Evolutionary conservation across 2,888 invertebrate species (phyloP), one percentile per base, ranked within the genome.

Genomic region (Amphipoea lucens): DNA sequence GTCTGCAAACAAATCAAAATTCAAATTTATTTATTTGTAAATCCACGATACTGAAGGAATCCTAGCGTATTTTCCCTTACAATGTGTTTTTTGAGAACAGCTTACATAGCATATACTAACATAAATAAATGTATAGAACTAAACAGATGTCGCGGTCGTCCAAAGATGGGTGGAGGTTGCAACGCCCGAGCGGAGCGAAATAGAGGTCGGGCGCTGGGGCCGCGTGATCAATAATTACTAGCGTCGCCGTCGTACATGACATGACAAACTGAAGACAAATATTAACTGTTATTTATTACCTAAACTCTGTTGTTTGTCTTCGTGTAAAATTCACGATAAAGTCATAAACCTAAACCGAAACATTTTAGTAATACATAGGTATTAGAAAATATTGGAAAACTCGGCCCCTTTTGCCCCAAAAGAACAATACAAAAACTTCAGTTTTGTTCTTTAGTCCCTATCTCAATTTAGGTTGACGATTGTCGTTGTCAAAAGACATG

Each of bases 161-260:
- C 65, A 23, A 72, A 81, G 57, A 81, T 85, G 60, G 82, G 45
- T 82, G 83, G 77, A 83, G 83, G 86, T 82, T 86, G 86, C 29
- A 82, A 82, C 82, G 74, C 66, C 63, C 77, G 70, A 84, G 51
- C 83, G 83, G 40, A 83, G 60, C 74, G 57, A 71, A 76, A 82
- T 72, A 70, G 69, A 86, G 83, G 78, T 84, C 83, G 45, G 12
- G 14, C 57, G 23, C n/a, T 68, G 23, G 23, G 42, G 29, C 60
- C 84, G 74, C 74, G 60, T 82, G 85, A 82, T 74, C 82, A 72
- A 80, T 84, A 78, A 62, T 81, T 71, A 48, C 4, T 40, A 40
- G 40, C 40, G 40, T 40, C 40, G 40, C 29, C 40, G 20, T 72
- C 68, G n/a, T 45, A 45, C 60, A 66, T 54, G 57, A 48, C 68